Base-by-base conservation (phyloP, 1,140 invertebrate genomes). In the Drosophila orosa region DNA sequence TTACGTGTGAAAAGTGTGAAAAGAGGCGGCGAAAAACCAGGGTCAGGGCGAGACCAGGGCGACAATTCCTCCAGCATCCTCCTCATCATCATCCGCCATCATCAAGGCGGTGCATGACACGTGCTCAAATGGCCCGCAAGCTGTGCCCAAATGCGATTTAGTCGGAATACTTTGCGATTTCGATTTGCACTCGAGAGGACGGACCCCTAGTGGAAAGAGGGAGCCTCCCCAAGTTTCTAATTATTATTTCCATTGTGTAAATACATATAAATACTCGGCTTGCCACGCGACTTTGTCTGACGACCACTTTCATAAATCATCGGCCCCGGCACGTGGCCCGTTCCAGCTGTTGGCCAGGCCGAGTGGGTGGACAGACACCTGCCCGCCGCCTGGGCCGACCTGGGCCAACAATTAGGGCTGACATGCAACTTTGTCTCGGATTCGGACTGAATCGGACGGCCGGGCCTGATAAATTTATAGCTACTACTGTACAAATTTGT, bases 1-100 rank as follows among this genome's bases (percentile, higher is more conserved):
- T 86, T 86, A 86, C 84, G 83, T 86, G 83, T 83, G 83, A 89
- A 89, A 86, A 86, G 83, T 71, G 72, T 78, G 69, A 73, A 75
- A 78, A 65, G 61, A 39, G 25, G 57, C 52, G 37, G n/a, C 40
- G 60, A 29, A 78, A 31, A 9, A 3, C 22, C 15, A 24, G 59
- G 13, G 29, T 13, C 9, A 24, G 25, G 29, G 15, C 31, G 1
- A 19, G 25, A n/a, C n/a, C n/a, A n/a, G n/a, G n/a, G 82, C 82
- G 82, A 87, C 82, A 86, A 40, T 68, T 71, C 54, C 31, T 15
- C 39, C 65, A 57, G 73, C 78, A 63, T 82, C 82, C 24, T 15
- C 44, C 8, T 45, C 22, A 24, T 47, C 68, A 62, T 78, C 82
- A 72, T 77, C 79, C 68, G 62, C 75, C 82, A 72, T 77, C 79